Evolutionary conservation across 2,113 vertebrate genomes (phyloP).

Genomic region (Oryzias celebensis): DNA sequence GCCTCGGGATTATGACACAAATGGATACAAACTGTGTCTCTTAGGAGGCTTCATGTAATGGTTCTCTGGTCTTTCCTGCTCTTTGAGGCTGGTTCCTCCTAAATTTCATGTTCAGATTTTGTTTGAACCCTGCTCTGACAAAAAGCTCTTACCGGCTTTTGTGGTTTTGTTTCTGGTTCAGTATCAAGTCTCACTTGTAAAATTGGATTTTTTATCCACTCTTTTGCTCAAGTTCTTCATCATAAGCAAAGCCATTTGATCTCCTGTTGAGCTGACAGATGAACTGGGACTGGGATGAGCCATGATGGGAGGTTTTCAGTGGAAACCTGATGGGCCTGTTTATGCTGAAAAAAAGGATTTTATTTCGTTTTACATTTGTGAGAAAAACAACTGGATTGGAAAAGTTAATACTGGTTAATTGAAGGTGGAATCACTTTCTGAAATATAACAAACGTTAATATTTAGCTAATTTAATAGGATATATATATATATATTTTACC

Average conservation of each 20-base stretch:
- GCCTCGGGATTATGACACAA: constrained; percentile 68
- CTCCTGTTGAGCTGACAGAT: constrained; percentile 6
- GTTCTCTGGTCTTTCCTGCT: constrained; percentile 32
- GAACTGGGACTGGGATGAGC: constrained; percentile 5
- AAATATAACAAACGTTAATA: too few species aligned
- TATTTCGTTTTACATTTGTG: background rate
- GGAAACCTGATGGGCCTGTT: constrained; percentile 1
- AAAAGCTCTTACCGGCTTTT: constrained; percentile 1
- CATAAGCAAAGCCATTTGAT: constrained; percentile 1
- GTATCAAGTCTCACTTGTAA: background rate
- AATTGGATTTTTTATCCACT: background rate
- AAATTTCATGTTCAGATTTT: constrained; percentile 32
- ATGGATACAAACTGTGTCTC: constrained; percentile 69
- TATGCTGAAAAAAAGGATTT: background rate
- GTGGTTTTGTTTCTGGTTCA: background rate
- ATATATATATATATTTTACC: too few species aligned
- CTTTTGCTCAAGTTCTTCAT: background rate
- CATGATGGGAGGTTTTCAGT: background rate
- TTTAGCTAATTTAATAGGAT: too few species aligned
- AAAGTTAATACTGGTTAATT: too few species aligned
- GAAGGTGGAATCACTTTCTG: too few species aligned
- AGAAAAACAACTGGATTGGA: background rate
- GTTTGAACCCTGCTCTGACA: background rate
- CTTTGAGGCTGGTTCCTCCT: constrained; percentile 15
- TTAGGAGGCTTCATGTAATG: constrained; percentile 56